phyloP scores from a whole-genome alignment of 2,113 vertebrate species.

The Mesembrinibis cayennensis region DNA sequence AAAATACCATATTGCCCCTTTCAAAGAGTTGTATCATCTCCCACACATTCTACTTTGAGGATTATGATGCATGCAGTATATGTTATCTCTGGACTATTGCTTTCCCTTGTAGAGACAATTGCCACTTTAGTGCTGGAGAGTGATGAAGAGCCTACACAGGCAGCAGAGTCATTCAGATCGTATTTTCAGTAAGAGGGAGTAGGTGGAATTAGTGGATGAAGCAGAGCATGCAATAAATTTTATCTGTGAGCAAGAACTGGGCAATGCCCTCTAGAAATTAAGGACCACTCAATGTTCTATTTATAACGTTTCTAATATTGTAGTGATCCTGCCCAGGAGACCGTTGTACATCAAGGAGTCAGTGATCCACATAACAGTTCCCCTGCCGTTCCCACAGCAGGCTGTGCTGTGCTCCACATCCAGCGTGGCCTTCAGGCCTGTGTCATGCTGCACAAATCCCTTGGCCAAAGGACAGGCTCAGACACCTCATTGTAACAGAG shows the following conservation, averaged over 20 bases:
- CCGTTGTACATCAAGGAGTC: background rate
- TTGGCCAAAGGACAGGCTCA: background rate
- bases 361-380: background rate
- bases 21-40: background rate
- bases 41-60: conserved; percentile 17
- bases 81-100: background rate
- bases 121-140: background rate
- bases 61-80: background rate
- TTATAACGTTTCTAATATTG: background rate
- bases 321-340: background rate
- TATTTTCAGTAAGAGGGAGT: conserved; percentile 21
- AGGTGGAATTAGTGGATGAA: conserved; percentile 9
- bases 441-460: background rate
- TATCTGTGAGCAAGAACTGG: background rate
- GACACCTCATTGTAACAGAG: background rate
- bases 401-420: background rate
- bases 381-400: background rate
- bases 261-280: background rate
- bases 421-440: background rate
- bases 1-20: conserved; percentile 7
- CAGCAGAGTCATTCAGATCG: background rate
- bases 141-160: conserved; percentile 12
- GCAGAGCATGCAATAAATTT: background rate
- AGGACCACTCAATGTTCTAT: background rate
- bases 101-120: conserved; percentile 2